A percentile compares a stretch with the other conserved stretches of the same genome.
Conservation (phyloP, 2,797 vertebrate genomes). For the Alca torda region DNA sequence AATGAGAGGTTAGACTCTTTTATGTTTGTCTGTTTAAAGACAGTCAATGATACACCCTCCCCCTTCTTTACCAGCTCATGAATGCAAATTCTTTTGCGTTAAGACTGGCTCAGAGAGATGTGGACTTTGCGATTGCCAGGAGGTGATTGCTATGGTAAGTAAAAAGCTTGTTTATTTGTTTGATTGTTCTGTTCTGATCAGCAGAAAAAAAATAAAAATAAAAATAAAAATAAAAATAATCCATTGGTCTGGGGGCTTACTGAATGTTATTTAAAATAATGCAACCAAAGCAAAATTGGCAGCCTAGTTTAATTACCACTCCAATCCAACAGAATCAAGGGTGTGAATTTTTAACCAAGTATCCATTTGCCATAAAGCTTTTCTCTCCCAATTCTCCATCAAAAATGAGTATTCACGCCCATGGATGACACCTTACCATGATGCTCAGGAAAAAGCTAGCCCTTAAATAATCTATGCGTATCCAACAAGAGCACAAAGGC, state of each 20-base stretch:
- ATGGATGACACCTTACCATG: background rate
- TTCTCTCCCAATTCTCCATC: background rate
- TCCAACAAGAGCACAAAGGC: background rate
- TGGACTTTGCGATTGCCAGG: background rate
- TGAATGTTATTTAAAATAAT: background rate
- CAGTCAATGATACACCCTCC: background rate
- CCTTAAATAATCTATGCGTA: background rate
- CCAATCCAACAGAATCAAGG: background rate
- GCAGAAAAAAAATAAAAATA: background rate
- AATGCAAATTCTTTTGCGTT: background rate
- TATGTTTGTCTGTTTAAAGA: background rate
- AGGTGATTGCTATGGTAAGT: background rate
- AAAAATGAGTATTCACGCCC: background rate
- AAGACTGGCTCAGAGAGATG: background rate
- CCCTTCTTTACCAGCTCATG: background rate
- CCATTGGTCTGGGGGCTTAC: background rate
- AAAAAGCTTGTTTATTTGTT: background rate
- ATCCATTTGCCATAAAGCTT: background rate
- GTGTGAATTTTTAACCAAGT: background rate
- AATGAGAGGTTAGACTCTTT: background rate
- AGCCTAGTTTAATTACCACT: background rate
- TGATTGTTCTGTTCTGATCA: background rate
- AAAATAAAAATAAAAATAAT: background rate
- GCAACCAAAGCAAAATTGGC: background rate
- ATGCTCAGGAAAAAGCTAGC: background rate